These are phyloP conservation scores for Oscarella lobularis DNA, from an alignment of 37 sponge, comb jelly and placozoan genomes.

Conservation along the genomic window DNA sequence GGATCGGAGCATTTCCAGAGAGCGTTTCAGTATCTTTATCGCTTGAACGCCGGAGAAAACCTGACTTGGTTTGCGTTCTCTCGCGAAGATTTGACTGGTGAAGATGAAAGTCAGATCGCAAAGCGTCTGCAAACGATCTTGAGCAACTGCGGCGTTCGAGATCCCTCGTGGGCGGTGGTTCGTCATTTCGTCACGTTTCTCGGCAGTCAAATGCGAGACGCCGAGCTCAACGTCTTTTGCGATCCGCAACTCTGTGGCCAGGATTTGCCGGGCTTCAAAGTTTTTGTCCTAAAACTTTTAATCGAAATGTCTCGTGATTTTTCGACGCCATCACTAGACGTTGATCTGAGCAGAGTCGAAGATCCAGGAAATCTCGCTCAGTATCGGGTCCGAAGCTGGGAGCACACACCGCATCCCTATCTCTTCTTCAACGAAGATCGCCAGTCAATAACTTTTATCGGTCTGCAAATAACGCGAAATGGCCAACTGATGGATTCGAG, in stretches of 20 bases:
- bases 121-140: neutral
- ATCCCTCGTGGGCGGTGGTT: conserved; percentile 80
- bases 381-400: conserved; percentile 9
- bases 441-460: conserved; percentile 71
- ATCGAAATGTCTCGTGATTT: conserved; percentile 80
- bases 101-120: neutral
- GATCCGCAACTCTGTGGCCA: conserved; percentile 7
- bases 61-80: neutral
- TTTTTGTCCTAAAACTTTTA: conserved; percentile 82
- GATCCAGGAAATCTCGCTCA: neutral
- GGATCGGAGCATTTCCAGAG: conserved; percentile 20
- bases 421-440: conserved; percentile 84
- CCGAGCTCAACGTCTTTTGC: conserved; percentile 53
- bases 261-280: conserved; percentile 44
- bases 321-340: conserved; percentile 12
- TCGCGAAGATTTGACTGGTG: neutral
- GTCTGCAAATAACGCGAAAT: conserved; percentile 16
- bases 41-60: neutral
- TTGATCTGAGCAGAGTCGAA: neutral
- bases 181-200: conserved; percentile 72
- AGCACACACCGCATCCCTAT: conserved; percentile 75
- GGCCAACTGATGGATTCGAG: conserved; percentile 1
- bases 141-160: conserved; percentile 32
- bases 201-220: conserved; percentile 49
- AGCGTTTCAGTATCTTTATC: conserved; percentile 20